Conservation (phyloP, 2,888 invertebrate species). For the Eudasyphora cyanicolor region DNA sequence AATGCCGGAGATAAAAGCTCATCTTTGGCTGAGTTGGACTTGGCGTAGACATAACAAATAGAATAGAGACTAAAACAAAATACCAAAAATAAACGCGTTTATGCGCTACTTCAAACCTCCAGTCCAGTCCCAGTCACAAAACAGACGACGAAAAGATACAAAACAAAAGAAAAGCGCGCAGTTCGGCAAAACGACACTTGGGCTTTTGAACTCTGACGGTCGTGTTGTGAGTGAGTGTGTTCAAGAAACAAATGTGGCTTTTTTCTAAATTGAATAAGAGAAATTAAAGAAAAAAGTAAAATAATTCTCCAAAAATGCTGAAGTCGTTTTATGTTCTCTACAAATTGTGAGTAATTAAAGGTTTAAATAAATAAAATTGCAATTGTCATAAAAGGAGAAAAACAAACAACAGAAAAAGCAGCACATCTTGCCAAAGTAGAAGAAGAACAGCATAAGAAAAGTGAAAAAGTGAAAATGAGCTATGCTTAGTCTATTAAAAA, state of each 20-base stretch:
- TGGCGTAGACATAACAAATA: neutral
- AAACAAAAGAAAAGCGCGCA: conserved; percentile 12
- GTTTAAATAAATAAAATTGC: neutral
- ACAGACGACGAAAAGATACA: conserved; percentile 15
- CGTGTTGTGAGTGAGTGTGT: neutral
- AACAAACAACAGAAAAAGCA: neutral
- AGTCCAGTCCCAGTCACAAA: conserved; percentile 12
- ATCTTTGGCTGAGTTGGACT: neutral
- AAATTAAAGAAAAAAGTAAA: neutral
- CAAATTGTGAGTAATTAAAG: conserved; percentile 8
- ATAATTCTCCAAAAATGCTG: neutral
- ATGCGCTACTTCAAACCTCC: neutral
- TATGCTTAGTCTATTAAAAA: neutral
- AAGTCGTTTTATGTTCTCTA: neutral
- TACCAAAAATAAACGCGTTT: neutral
- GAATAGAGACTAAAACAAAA: neutral
- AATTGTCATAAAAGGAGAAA: neutral
- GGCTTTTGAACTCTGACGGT: conserved; percentile 12
- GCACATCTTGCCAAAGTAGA: neutral
- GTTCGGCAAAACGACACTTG: neutral
- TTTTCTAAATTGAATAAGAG: neutral
- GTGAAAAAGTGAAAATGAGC: neutral
- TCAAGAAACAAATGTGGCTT: neutral
- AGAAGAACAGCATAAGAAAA: neutral
- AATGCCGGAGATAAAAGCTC: conserved; percentile 17